phyloP scores from a whole-genome alignment of 2,797 vertebrate genomes.

The Chelmon rostratus region DNA sequence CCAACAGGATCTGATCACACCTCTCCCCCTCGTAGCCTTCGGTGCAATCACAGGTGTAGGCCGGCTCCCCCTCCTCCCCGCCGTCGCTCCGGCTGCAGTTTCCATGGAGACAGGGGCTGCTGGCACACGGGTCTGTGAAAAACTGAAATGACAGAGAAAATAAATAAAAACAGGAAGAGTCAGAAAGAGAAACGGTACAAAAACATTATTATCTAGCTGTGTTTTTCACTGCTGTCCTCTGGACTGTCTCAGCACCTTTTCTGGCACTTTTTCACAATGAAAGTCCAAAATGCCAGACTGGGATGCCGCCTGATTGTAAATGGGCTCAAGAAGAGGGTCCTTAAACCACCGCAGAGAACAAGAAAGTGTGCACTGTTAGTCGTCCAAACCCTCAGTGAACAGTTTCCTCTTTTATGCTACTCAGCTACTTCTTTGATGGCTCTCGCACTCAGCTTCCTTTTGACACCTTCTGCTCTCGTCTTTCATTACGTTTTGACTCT shows the following conservation, averaged over 20 bases:
- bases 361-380: background rate
- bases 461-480: slow-evolving; percentile 24
- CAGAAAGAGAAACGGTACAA: slow-evolving; percentile 22
- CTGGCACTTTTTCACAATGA: background rate
- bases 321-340: background rate
- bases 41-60: slow-evolving; percentile 90
- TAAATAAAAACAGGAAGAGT: slow-evolving; percentile 50
- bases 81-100: slow-evolving; percentile 90
- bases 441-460: slow-evolving; percentile 47
- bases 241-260: background rate
- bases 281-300: slow-evolving; percentile 4
- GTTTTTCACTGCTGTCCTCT: slow-evolving; percentile 15
- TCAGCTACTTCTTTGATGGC: slow-evolving; percentile 48
- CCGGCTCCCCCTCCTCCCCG: slow-evolving; percentile 74
- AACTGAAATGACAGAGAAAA: slow-evolving; percentile 85
- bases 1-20: slow-evolving; percentile 87
- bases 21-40: slow-evolving; percentile 90
- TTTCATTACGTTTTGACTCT: slow-evolving; percentile 42
- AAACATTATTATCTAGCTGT: background rate
- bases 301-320: slow-evolving; percentile 10
- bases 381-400: slow-evolving; percentile 24
- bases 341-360: slow-evolving; percentile 11
- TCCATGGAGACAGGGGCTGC: slow-evolving; percentile 97
- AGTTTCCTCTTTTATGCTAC: slow-evolving; percentile 10
- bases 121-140: slow-evolving; percentile 93